A percentile compares a stretch with the other conserved stretches of the same genome.
These are phyloP conservation scores for Tolmerus cingulatus DNA, from an alignment of 2,888 invertebrate species.

Conservation along the genomic window DNA sequence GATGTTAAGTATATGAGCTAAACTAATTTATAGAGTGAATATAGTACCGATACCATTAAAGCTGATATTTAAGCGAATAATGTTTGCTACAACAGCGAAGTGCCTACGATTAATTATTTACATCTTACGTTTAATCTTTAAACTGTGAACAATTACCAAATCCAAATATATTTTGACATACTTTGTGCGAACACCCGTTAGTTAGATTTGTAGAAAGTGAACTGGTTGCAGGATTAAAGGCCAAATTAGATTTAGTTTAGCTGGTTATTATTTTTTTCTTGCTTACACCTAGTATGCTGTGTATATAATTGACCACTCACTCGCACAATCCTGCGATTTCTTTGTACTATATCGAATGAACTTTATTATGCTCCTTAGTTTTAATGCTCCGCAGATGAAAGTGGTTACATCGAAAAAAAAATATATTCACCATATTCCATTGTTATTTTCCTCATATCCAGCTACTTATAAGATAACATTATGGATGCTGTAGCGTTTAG, in stretches of 20 bases:
- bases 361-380: not conserved
- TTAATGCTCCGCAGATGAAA: not conserved
- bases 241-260: conserved; percentile 25
- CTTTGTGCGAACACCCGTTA: not conserved
- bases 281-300: not conserved
- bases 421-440: not conserved
- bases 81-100: conserved; percentile 32
- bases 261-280: not conserved
- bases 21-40: conserved; percentile 27
- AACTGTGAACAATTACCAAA: conserved; percentile 37
- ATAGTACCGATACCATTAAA: conserved; percentile 15
- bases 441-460: conserved; percentile 2
- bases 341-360: not conserved
- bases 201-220: conserved; percentile 3
- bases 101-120: conserved; percentile 36
- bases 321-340: conserved; percentile 17
- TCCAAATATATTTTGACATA: conserved; percentile 4
- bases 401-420: not conserved
- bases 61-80: conserved; percentile 24
- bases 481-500: not conserved
- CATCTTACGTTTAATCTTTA: conserved; percentile 29
- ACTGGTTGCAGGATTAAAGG: conserved; percentile 35
- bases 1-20: conserved; percentile 1
- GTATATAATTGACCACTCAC: not conserved
- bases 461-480: not conserved